A percentile compares a stretch with the other conserved stretches of the same genome.
These are phyloP conservation scores for Stegophylla sp. DNA, from an alignment of 2,888 invertebrate genomes.

Conservation along the genomic window DNA sequence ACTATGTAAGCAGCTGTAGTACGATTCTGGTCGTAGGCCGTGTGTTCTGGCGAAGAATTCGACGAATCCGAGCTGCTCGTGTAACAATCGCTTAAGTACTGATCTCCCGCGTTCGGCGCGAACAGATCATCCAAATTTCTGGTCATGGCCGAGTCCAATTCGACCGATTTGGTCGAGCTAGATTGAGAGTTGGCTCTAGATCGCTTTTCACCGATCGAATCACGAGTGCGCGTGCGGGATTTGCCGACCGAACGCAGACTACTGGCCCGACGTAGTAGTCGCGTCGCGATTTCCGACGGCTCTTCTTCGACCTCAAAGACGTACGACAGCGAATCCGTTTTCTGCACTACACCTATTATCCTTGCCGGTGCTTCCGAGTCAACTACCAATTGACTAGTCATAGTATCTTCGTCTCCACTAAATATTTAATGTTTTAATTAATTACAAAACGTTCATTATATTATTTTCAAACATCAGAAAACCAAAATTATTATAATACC, in stretches of 20 bases:
- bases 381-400: conserved; percentile 32
- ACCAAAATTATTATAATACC: conserved; percentile 17
- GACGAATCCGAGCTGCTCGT: conserved; percentile 49
- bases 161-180: conserved; percentile 33
- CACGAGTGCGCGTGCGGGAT: conserved; percentile 7
- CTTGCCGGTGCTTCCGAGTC: conserved; percentile 74
- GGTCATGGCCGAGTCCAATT: conserved; percentile 18
- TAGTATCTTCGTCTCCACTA: conserved; percentile 49
- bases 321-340: conserved; percentile 86
- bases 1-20: conserved; percentile 42
- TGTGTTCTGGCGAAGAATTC: conserved; percentile 50
- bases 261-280: conserved; percentile 73
- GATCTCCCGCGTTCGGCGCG: not conserved
- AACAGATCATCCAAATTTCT: conserved; percentile 45
- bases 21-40: conserved; percentile 36
- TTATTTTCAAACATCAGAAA: not conserved
- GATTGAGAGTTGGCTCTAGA: conserved; percentile 45
- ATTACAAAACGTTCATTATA: not conserved
- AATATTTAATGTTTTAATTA: not conserved
- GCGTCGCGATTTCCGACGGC: conserved; percentile 75
- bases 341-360: conserved; percentile 83
- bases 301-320: conserved; percentile 80
- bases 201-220: conserved; percentile 33
- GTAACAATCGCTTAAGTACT: conserved; percentile 36
- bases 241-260: conserved; percentile 61